These are phyloP conservation scores for Ophioninae sp. DNA, from an alignment of 2,888 invertebrate genomes.

Conservation along the genomic window DNA sequence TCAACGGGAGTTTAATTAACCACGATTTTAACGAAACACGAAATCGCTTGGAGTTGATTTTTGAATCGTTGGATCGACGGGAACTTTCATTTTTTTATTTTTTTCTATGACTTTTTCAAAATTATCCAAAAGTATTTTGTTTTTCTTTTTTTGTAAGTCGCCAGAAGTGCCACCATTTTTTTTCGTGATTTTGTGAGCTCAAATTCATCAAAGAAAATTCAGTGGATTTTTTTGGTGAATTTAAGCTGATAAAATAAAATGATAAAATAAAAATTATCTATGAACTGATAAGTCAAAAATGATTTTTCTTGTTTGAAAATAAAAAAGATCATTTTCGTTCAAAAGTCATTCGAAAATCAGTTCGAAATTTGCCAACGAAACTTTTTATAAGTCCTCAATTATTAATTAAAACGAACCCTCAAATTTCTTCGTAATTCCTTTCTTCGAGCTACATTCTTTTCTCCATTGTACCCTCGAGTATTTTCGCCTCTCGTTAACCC, in stretches of 20 bases:
- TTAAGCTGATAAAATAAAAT: too few species aligned
- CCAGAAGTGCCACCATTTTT: too few species aligned
- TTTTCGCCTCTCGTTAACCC: slow-evolving; percentile 19
- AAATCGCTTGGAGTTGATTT: background rate
- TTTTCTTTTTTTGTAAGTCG: too few species aligned
- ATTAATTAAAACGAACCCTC: background rate
- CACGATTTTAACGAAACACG: background rate
- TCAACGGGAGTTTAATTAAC: background rate
- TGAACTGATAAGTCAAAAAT: too few species aligned
- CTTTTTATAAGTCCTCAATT: background rate
- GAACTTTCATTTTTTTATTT: too few species aligned
- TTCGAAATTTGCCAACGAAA: background rate
- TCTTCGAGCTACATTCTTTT: background rate
- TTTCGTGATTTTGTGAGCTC: too few species aligned
- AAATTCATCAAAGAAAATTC: too few species aligned
- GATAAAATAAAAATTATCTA: too few species aligned
- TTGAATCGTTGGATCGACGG: background rate
- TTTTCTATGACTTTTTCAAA: background rate
- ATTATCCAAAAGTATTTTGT: background rate
- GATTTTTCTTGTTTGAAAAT: too few species aligned
- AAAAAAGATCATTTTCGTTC: too few species aligned
- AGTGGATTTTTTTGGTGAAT: too few species aligned
- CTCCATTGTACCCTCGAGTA: background rate
- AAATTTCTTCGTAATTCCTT: background rate
- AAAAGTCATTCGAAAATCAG: background rate